Conservation (phyloP, 2,888 invertebrate genomes). For the Platyscelio sp. region DNA sequence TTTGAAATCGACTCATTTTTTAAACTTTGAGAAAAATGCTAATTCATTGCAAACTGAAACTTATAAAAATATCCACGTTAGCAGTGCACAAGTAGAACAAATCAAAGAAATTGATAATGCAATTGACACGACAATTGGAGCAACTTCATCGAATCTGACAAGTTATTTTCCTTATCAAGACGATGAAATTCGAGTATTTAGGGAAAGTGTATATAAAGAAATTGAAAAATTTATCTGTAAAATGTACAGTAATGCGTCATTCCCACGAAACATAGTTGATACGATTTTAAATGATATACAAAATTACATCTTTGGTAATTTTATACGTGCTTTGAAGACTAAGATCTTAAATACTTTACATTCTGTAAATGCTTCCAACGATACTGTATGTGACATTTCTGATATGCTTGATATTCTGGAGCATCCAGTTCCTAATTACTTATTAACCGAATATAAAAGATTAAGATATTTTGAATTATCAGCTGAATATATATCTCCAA, state of each 20-base stretch:
- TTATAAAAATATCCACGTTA: too few species aligned
- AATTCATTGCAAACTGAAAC: too few species aligned
- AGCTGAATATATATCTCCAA: background rate
- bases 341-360: constrained; percentile 2
- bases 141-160: too few species aligned
- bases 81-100: too few species aligned
- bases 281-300: constrained; percentile 7
- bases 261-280: background rate
- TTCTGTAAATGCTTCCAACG: background rate
- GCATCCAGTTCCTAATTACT: constrained; percentile 1
- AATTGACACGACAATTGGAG: too few species aligned
- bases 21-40: too few species aligned
- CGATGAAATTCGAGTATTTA: too few species aligned
- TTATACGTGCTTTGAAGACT: background rate
- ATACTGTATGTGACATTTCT: background rate
- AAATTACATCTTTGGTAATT: constrained; percentile 4
- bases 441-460: background rate
- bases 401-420: background rate
- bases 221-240: background rate
- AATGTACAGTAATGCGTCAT: background rate
- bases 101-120: too few species aligned
- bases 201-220: background rate
- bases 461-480: constrained; percentile 3
- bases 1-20: too few species aligned
- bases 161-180: too few species aligned